These are phyloP conservation scores for Mixornis gularis DNA, from an alignment of 2,113 vertebrate species.

Conservation along the genomic window DNA sequence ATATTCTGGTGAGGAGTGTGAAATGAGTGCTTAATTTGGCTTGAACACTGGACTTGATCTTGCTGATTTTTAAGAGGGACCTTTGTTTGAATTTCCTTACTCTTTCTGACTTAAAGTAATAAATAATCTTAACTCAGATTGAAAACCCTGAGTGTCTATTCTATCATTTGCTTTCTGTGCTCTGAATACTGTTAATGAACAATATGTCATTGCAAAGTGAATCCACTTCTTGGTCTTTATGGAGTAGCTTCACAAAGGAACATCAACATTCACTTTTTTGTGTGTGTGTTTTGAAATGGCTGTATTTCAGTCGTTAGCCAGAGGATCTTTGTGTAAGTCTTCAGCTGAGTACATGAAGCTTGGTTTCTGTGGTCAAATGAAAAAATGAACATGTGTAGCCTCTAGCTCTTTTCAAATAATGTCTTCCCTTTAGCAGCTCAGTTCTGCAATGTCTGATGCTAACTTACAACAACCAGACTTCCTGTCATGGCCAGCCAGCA, in stretches of 20 bases:
- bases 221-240: background rate
- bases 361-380: slow-evolving; percentile 30
- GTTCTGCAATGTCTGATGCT: background rate
- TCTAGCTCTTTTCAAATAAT: background rate
- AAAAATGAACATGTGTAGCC: background rate
- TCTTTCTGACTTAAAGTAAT: background rate
- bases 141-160: background rate
- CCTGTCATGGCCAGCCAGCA: background rate
- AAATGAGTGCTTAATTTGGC: background rate
- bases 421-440: slow-evolving; percentile 26
- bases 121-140: background rate
- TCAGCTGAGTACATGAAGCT: background rate
- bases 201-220: background rate
- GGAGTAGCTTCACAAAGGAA: background rate
- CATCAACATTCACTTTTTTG: background rate
- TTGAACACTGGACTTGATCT: background rate
- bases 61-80: background rate
- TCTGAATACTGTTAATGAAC: background rate
- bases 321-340: background rate
- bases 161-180: background rate
- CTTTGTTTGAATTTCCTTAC: background rate
- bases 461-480: background rate
- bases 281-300: background rate
- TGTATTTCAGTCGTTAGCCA: background rate
- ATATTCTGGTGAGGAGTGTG: slow-evolving; percentile 9